phyloP scores from a whole-genome alignment of 2,113 vertebrate genomes.

The Bufo bufo region DNA sequence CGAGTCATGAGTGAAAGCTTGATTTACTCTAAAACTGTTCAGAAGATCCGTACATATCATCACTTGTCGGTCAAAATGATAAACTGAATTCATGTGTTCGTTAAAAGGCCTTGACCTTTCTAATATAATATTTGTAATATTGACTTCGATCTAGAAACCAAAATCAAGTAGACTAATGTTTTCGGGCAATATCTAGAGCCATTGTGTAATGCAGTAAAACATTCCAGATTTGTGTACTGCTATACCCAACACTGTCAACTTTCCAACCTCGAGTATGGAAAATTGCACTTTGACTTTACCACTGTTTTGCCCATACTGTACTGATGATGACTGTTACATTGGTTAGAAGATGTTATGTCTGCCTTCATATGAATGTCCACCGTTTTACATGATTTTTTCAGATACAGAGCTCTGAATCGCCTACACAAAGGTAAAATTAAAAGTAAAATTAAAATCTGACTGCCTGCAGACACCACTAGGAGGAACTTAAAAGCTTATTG shows the following conservation, averaged over 20 bases:
- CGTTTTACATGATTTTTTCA: too few species aligned
- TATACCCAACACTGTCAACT: background rate
- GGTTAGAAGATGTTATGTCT: too few species aligned
- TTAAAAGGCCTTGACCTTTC: background rate
- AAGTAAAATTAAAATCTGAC: too few species aligned
- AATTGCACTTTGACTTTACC: too few species aligned
- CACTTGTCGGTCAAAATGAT: constrained; percentile 5
- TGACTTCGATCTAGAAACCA: background rate
- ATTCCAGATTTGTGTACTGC: background rate
- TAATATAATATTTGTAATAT: background rate
- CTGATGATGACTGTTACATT: too few species aligned
- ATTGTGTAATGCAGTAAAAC: background rate
- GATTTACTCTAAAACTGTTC: background rate
- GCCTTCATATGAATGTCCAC: too few species aligned
- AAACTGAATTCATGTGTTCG: background rate
- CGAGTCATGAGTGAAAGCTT: background rate
- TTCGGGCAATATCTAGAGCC: background rate
- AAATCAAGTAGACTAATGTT: background rate
- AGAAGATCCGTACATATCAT: constrained; percentile 18
- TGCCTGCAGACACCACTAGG: too few species aligned
- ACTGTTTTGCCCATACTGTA: too few species aligned
- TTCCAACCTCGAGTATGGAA: too few species aligned
- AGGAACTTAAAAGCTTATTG: too few species aligned
- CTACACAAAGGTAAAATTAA: too few species aligned
- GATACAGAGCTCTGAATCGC: too few species aligned